These are phyloP conservation scores for Ichneumon xanthorius DNA, from an alignment of 2,888 invertebrate genomes.

Conservation along the genomic window DNA sequence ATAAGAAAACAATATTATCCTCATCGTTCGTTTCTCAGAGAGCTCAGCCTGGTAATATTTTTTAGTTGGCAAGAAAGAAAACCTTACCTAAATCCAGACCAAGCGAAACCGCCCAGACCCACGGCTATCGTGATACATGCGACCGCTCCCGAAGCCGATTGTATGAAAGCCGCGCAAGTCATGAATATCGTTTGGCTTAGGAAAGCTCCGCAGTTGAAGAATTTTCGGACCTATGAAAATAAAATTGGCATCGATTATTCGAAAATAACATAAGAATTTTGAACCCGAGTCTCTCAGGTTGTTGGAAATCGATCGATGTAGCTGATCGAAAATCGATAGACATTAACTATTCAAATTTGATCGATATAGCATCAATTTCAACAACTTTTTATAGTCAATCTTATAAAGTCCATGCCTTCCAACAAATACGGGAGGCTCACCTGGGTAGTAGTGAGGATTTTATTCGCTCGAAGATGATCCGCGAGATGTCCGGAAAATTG, in stretches of 20 bases:
- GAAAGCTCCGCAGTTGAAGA: slow-evolving; percentile 92
- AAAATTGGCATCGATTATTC: slow-evolving; percentile 1
- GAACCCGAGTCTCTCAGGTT: background rate
- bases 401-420: background rate
- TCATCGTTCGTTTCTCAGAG: background rate
- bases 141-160: slow-evolving; percentile 89
- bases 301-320: background rate
- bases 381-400: background rate
- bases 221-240: slow-evolving; percentile 86
- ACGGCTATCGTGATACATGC: slow-evolving; percentile 95
- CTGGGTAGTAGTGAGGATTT: slow-evolving; percentile 90
- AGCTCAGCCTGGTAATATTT: background rate
- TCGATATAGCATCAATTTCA: background rate
- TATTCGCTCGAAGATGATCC: slow-evolving; percentile 90
- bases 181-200: slow-evolving; percentile 94
- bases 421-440: slow-evolving; percentile 82
- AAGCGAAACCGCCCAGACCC: slow-evolving; percentile 96
- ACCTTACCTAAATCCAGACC: slow-evolving; percentile 94
- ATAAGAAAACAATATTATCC: slow-evolving; percentile 1
- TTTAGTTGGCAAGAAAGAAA: slow-evolving; percentile 62
- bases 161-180: slow-evolving; percentile 92
- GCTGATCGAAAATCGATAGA: background rate
- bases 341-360: background rate
- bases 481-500: slow-evolving; percentile 93
- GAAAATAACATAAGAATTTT: background rate